A percentile compares a stretch with the other conserved stretches of the same genome.
phyloP scores from a whole-genome alignment of 2,888 invertebrate species.

The Drosophila niveifrons region DNA sequence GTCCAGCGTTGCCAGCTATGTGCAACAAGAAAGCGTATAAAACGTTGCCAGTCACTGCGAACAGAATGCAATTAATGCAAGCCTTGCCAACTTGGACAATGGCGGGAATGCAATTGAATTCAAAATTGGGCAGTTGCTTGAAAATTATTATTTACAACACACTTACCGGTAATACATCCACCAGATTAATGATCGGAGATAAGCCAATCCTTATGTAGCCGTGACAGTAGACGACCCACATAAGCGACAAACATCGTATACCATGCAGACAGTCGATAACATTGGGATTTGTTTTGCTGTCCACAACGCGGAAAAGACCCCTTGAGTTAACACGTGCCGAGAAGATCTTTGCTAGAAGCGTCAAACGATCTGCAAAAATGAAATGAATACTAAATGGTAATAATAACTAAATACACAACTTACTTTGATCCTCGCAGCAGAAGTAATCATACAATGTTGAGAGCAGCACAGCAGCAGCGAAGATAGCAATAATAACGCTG shows the following conservation, averaged over 20 bases:
- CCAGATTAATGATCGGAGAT: slow-evolving; percentile 61
- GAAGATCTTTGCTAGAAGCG: slow-evolving; percentile 55
- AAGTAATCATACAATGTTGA: slow-evolving; percentile 67
- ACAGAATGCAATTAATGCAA: too few species aligned
- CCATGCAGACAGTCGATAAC: slow-evolving; percentile 84
- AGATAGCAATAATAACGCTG: slow-evolving; percentile 49
- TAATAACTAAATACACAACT: slow-evolving; percentile 2
- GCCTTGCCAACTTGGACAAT: too few species aligned
- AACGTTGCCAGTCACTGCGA: too few species aligned
- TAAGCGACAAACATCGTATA: slow-evolving; percentile 84
- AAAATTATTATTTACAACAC: too few species aligned
- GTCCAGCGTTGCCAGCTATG: too few species aligned
- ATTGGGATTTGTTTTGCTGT: slow-evolving; percentile 54
- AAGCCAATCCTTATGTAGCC: slow-evolving; percentile 47
- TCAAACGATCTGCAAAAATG: slow-evolving; percentile 26
- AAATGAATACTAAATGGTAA: background rate
- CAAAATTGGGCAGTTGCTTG: too few species aligned
- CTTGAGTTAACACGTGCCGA: slow-evolving; percentile 68
- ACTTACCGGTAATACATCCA: slow-evolving; percentile 54
- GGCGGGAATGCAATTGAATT: too few species aligned
- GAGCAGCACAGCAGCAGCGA: slow-evolving; percentile 30
- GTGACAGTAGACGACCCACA: slow-evolving; percentile 85
- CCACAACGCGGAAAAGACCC: slow-evolving; percentile 55
- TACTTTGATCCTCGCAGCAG: slow-evolving; percentile 50
- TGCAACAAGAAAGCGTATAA: too few species aligned